Conservation (phyloP, 2,113 vertebrate genomes). For the Ornithorhynchus anatinus region DNA sequence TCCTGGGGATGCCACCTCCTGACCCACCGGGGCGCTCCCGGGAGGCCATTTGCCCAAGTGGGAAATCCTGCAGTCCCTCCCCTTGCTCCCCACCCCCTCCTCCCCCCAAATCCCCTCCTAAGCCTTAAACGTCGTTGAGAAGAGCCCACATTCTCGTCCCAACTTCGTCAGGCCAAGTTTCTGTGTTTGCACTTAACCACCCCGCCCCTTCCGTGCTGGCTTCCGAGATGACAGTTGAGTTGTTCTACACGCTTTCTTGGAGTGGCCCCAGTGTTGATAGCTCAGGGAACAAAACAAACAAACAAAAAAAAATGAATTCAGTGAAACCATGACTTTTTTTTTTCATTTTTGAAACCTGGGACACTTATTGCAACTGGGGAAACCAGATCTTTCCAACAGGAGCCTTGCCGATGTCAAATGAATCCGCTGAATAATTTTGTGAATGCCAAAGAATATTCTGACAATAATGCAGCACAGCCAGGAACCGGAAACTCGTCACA, state of each 20-base stretch:
- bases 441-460: slow-evolving; percentile 84
- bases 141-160: slow-evolving; percentile 13
- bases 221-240: slow-evolving; percentile 71
- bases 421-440: slow-evolving; percentile 69
- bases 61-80: too few relatives aligned
- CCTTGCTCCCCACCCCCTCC: too few relatives aligned
- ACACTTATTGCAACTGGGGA: slow-evolving; percentile 74
- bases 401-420: slow-evolving; percentile 70
- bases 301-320: slow-evolving; percentile 67
- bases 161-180: slow-evolving; percentile 64
- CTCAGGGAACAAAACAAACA: slow-evolving; percentile 78
- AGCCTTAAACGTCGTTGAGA: slow-evolving; percentile 69
- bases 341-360: slow-evolving; percentile 67
- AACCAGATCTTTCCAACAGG: slow-evolving; percentile 70
- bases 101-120: slow-evolving; percentile 61
- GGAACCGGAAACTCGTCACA: slow-evolving; percentile 68
- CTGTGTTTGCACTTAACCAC: slow-evolving; percentile 67
- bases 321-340: slow-evolving; percentile 69
- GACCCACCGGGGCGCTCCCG: slow-evolving; percentile 68
- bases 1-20: slow-evolving; percentile 59
- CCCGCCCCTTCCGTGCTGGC: slow-evolving; percentile 67
- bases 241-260: slow-evolving; percentile 67
- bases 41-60: too few relatives aligned
- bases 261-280: slow-evolving; percentile 81
- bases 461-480: slow-evolving; percentile 77